Percentiles rank a stretch among this genome's conserved stretches.
Conservation (phyloP, 2,797 vertebrate species). For the Gymnoscopelus braueri region DNA sequence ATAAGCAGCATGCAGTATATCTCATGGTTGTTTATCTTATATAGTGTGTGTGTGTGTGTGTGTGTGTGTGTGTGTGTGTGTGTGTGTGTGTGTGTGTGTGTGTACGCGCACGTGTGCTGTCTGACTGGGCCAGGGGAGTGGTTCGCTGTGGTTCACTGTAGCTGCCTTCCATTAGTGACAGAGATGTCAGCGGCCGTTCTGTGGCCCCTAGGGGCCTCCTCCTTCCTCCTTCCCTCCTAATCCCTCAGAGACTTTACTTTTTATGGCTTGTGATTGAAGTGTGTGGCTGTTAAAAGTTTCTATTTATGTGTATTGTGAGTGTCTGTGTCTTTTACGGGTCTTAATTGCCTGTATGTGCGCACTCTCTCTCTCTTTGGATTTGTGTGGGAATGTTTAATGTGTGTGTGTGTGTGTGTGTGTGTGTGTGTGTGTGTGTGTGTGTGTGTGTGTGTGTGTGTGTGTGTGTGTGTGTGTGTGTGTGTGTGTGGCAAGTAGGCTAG, state of each 20-base stretch:
- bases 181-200: conserved; percentile 20
- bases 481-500: conserved; percentile 19
- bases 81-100: no score
- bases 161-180: conserved; percentile 50
- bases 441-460: no score
- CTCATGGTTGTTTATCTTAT: conserved; percentile 35
- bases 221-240: conserved; percentile 58
- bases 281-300: conserved; percentile 11
- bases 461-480: conserved; percentile 44
- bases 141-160: conserved; percentile 18
- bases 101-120: no score
- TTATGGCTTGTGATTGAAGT: conserved; percentile 60
- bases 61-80: no score
- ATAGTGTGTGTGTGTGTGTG: not conserved
- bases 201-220: conserved; percentile 44
- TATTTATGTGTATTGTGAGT: conserved; percentile 49
- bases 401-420: conserved; percentile 45
- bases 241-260: conserved; percentile 46
- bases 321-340: conserved; percentile 41
- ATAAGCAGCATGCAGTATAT: conserved; percentile 26
- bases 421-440: no score
- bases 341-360: conserved; percentile 36
- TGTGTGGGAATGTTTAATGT: conserved; percentile 3
- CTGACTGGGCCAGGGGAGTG: no score
- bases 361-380: not conserved